Base-by-base conservation (phyloP, 2,113 vertebrate genomes). In the Stigmatopora nigra region DNA sequence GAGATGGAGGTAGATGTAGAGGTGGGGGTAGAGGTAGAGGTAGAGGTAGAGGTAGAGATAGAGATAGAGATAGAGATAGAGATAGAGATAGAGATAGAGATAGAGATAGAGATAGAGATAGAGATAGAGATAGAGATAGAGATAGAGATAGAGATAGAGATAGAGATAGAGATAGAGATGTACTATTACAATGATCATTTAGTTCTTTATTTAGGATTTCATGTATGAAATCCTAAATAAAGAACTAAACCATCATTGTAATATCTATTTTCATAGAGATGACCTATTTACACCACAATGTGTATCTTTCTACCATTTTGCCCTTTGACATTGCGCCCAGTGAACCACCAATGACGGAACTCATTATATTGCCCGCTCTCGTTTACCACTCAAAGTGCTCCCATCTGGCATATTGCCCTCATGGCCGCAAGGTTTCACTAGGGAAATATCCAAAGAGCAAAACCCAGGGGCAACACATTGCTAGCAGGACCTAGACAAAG, bases 401-500 rank as follows among this genome's bases (percentile, higher is more conserved):
- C 64, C 73, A 75, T 86, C 76, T 86, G 80, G 81, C 84, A 87
- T 78, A 75, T 70, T 90, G 86, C 78, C 88, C 84, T 87, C 79
- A 76, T 81, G 82, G 77, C 76, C 74, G 61, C 66, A 77, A 78
- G 79, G 75, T 85, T 87, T 78, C 70, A 72, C 65, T 61, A 74
- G 71, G 78, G 76, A 72, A 84, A 80, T 74, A 63, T 68, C 65
- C 77, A 92, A 91, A 92, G 89, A 89, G 88, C 88, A 90, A 84
- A 81, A 80, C 63, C 64, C 77, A 71, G 41, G 87, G 89, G 89
- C 84, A 87, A 87, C 87, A 92, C 88, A 20, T 88, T 90, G 89
- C 90, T 89, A 92, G 91, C 89, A 86, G 86, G 79, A 89, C 89
- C 90, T 89, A 87, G 86, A 85, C 78, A 83, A 89, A 89, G 90